Evolutionary conservation across 2,797 vertebrate genomes (phyloP), one percentile per base, ranked within the genome.

Genomic region (Pipistrellus kuhlii): DNA sequence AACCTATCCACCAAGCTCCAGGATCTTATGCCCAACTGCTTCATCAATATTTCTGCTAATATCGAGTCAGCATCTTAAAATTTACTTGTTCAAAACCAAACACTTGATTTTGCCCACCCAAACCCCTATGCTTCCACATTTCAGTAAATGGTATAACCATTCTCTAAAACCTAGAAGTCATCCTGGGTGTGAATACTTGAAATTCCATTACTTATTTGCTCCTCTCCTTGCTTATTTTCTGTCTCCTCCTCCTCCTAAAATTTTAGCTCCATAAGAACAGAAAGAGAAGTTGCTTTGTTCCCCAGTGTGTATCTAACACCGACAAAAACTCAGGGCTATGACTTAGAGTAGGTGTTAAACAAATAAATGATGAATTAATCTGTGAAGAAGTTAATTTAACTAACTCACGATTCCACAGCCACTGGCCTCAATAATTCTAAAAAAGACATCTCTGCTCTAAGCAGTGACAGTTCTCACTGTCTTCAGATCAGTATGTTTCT

Each of bases 151-250:
- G 8, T 1, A 38, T 25, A 73, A 55, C 5, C 20, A 62, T 77
- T 68, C 73, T 85, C 57, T 15, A 72, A 82, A 88, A 48, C 23
- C n/a, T 82, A 35, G 30, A 85, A 44, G 5, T 88, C 72, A 80
- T 69, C n/a, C n/a, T 82, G 62, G 2, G 13, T 94, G 9, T 85
- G 8, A 66, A 66, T 38, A 77, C 1, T 46, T 85, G 15, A 90
- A 59, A 88, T 88, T 82, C n/a, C 27, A n/a, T 55, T 69, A 44
- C 55, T 66, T 84, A 76, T 59, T 84, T 87, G 64, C 17, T 94
- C 17, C 64, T 57, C 3, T 88, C 25, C 23, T 92, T 88, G n/a
- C 38, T 78, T 41, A 32, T 81, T 88, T 94, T 66, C 23, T 68
- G 9, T 59, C 20, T 88, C 35, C 30, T 88, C 23, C 6, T 83